Evolutionary conservation across 1,140 invertebrate species (phyloP), one percentile per base, ranked within the genome.

Genomic region (Microvelia longipes): DNA sequence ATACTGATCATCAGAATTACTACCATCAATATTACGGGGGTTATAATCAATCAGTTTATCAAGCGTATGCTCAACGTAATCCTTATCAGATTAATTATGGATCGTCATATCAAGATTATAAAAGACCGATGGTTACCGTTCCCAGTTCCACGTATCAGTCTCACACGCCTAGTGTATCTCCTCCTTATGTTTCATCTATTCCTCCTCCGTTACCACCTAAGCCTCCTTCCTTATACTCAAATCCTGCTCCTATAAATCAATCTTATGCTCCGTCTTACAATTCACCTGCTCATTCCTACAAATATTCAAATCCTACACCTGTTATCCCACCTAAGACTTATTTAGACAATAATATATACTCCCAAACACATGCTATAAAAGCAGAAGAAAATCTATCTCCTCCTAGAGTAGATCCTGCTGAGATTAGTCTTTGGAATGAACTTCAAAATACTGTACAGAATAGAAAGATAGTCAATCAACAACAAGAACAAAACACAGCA

Each of bases 201-300:
- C 25, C 68, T 68, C 29, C 68, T 50, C 60, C 68, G 14, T 30
- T 35, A 19, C 60, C 68, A 61, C 29, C 68, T 50, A 60, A 35
- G 25, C 29, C 68, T 60, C 29, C 68, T 68, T 50, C 68, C 15
- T 50, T 61, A 27, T 61, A 19, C 19, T 30, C 30, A 5, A 29
- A 29, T n/a, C 28, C 30, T 28, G 19, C 14, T 28, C 5, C 5
- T 25, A 5, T 13, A 28, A 25, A 5, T 26, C 28, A 26, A n/a
- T 19, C 24, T 24, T 15, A 5, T 14, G 11, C 11, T 26, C 5
- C 62, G 24, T 2, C 62, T 5, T 15, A 15, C 24, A 26, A 26
- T 64, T 64, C 15, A 2, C 62, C 62, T 64, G 25, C 15, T 64
- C 25, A 64, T 64, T 64, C 62, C 15, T 15, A 15, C 24, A 26